Evolutionary conservation across 2,113 vertebrate species (phyloP).

Genomic region (Corythornis cristatus): DNA sequence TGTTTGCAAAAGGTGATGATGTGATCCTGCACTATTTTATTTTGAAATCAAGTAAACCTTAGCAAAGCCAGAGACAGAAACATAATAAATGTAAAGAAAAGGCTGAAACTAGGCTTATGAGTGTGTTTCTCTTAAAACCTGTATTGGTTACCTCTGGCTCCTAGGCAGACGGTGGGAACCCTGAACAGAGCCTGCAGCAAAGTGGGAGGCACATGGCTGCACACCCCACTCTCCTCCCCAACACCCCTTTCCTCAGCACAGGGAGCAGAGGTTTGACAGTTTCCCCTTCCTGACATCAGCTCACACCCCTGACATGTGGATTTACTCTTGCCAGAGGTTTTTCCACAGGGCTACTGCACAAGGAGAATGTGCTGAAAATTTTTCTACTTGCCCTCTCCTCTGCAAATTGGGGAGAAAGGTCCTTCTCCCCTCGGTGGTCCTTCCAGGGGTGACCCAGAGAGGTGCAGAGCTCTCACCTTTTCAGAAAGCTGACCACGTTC

Average conservation of each 20-base stretch:
- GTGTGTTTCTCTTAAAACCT: background rate
- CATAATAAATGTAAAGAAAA: background rate
- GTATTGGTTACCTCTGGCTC: background rate
- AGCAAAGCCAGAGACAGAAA: background rate
- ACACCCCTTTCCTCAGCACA: background rate
- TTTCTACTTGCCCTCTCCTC: background rate
- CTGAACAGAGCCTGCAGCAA: background rate
- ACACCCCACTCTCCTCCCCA: background rate
- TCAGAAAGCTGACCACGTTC: background rate
- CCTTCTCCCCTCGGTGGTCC: fast-evolving
- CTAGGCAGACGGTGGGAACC: background rate
- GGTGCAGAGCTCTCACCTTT: background rate
- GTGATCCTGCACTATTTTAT: background rate
- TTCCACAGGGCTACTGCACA: background rate
- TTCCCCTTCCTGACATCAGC: background rate
- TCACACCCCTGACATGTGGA: background rate
- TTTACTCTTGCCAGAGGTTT: background rate
- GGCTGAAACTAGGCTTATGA: background rate
- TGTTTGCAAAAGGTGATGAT: background rate
- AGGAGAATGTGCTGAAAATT: background rate
- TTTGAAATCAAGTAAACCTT: background rate
- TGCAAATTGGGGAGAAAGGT: background rate
- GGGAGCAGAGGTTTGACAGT: background rate
- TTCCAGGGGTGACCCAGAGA: background rate
- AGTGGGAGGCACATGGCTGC: background rate